Evolutionary conservation across 2,888 invertebrate genomes (phyloP).

Genomic region (Zaprionus bogoriensis): DNA sequence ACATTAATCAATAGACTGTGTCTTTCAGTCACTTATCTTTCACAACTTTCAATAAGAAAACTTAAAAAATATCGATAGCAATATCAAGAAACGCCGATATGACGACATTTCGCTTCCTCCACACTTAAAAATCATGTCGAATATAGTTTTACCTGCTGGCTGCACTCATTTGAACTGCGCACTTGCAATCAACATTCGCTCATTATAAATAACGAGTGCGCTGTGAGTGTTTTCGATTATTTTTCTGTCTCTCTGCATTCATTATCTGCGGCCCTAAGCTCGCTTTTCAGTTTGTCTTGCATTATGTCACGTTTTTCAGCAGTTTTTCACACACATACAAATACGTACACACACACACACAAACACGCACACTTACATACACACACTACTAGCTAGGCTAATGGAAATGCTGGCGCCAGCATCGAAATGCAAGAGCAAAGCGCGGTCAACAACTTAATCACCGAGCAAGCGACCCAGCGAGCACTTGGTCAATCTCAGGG

Average conservation of each 20-base stretch:
- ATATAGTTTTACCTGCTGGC: not conserved
- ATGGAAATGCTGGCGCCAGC: constrained; percentile 63
- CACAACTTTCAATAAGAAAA: too few relatives aligned
- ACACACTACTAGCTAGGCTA: not conserved
- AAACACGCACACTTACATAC: not conserved
- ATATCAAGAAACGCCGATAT: too few relatives aligned
- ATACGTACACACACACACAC: not conserved
- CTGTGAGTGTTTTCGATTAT: not conserved
- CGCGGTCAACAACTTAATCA: constrained; percentile 29
- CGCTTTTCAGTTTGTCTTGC: constrained; percentile 13
- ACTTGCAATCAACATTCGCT: not conserved
- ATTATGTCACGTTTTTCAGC: constrained; percentile 58
- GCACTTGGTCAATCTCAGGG: constrained; percentile 36
- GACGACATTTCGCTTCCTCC: too few relatives aligned
- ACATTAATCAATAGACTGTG: too few relatives aligned
- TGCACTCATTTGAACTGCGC: not conserved
- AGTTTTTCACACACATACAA: not conserved
- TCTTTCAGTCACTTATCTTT: too few relatives aligned
- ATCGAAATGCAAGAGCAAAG: constrained; percentile 20
- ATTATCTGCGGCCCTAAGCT: constrained; percentile 4
- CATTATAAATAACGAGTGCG: not conserved
- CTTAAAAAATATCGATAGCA: too few relatives aligned
- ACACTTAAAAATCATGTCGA: too few relatives aligned
- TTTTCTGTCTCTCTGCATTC: not conserved
- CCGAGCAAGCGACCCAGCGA: constrained; percentile 28